Conservation (phyloP, 2,888 invertebrate genomes). For the Metalampra italica region DNA sequence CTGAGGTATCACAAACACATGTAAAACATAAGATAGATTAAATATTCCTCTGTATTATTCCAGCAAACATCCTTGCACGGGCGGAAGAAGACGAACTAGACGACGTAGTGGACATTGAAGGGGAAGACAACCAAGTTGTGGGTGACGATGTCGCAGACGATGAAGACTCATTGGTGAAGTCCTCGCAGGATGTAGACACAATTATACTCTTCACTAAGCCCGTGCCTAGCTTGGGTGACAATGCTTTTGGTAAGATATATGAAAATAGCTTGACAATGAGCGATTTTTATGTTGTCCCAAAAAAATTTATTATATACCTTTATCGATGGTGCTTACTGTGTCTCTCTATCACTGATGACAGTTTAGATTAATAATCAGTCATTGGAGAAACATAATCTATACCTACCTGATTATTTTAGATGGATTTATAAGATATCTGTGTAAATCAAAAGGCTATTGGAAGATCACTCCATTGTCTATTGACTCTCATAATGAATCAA, state of each 20-base stretch:
- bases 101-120: slow-evolving; percentile 83
- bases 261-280: background rate
- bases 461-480: too few species aligned
- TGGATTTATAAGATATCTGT: too few species aligned
- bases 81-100: slow-evolving; percentile 84
- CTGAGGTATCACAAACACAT: too few species aligned
- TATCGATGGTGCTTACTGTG: too few species aligned
- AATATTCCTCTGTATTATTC: slow-evolving; percentile 18
- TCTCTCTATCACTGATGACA: too few species aligned
- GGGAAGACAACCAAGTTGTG: slow-evolving; percentile 80
- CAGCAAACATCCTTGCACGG: slow-evolving; percentile 73
- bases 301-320: too few species aligned
- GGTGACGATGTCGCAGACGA: slow-evolving; percentile 83
- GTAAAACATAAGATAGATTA: too few species aligned
- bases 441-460: too few species aligned
- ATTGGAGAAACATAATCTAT: too few species aligned
- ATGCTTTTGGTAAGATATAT: slow-evolving; percentile 80
- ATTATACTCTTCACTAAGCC: slow-evolving; percentile 94
- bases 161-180: slow-evolving; percentile 78
- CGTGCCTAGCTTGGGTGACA: slow-evolving; percentile 77
- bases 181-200: slow-evolving; percentile 95
- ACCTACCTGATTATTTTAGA: too few species aligned
- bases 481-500: too few species aligned
- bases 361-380: too few species aligned
- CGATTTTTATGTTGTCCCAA: background rate